Conservation (phyloP, 1,140 invertebrate species). For the Drosophila aff. region DNA sequence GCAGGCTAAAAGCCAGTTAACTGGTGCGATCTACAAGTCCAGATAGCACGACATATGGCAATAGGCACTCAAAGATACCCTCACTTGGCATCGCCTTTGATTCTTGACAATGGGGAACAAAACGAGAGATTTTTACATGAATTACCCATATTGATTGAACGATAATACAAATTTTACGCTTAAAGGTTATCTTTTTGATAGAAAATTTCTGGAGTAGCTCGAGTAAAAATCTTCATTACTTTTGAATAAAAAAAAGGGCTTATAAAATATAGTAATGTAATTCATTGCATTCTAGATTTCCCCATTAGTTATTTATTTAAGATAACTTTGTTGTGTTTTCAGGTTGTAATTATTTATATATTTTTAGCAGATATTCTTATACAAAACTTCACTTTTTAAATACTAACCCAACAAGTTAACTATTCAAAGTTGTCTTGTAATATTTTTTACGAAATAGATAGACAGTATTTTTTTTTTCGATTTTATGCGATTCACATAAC, state of each 20-base stretch:
- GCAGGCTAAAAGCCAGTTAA: constrained; percentile 35
- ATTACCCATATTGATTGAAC: constrained; percentile 17
- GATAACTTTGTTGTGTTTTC: neutral
- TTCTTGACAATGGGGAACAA: constrained; percentile 6
- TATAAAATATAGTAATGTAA: too few species aligned
- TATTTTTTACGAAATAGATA: constrained; percentile 2
- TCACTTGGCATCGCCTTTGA: constrained; percentile 1
- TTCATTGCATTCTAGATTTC: neutral
- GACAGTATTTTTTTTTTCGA: neutral
- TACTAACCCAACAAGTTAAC: neutral
- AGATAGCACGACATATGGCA: constrained; percentile 31
- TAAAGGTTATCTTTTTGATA: neutral
- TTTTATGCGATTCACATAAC: constrained; percentile 26
- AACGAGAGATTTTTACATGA: constrained; percentile 20
- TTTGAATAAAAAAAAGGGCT: neutral
- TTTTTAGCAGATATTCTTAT: neutral
- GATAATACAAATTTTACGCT: neutral
- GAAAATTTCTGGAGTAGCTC: neutral
- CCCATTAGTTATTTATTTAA: neutral
- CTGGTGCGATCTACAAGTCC: constrained; percentile 25
- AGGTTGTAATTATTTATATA: neutral
- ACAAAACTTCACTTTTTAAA: neutral
- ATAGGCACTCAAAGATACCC: constrained; percentile 7
- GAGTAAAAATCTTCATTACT: neutral
- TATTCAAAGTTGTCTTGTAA: neutral